These are phyloP conservation scores for Panthera uncia DNA, from an alignment of 2,113 vertebrate genomes.

Conservation along the genomic window DNA sequence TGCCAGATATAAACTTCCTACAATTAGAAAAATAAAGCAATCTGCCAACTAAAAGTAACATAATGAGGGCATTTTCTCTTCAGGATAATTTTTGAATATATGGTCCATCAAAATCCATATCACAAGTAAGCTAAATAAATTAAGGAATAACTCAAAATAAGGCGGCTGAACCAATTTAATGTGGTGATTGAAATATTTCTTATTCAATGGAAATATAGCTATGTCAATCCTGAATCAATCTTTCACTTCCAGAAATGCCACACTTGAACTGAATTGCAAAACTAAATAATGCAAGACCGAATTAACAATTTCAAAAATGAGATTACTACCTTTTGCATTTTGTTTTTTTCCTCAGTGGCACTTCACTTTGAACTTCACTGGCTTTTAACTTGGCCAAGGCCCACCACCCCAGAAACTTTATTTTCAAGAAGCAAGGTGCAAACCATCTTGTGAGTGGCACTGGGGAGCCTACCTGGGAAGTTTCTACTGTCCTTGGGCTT, in stretches of 20 bases:
- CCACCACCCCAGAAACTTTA: background rate
- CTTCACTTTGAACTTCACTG: background rate
- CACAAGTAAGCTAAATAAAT: background rate
- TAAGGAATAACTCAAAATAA: background rate
- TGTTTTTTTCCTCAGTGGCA: background rate
- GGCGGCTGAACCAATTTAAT: background rate
- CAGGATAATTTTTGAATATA: background rate
- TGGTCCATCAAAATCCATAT: background rate
- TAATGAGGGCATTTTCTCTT: background rate
- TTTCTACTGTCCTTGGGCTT: background rate
- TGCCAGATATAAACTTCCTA: background rate
- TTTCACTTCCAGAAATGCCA: background rate
- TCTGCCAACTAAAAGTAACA: background rate
- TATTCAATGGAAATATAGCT: background rate
- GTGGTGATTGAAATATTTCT: background rate
- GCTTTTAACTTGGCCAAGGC: background rate
- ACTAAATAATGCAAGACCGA: background rate
- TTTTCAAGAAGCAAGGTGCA: background rate
- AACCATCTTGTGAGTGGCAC: fast-evolving
- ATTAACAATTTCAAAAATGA: background rate
- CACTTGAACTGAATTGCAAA: background rate
- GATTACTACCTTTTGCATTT: too few species aligned
- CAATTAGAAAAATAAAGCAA: background rate
- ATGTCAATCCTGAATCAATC: background rate
- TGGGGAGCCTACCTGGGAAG: background rate